Percentiles rank a stretch among this genome's conserved stretches.
phyloP scores from a whole-genome alignment of 2,113 vertebrate genomes.

The Scophthalmus maximus region DNA sequence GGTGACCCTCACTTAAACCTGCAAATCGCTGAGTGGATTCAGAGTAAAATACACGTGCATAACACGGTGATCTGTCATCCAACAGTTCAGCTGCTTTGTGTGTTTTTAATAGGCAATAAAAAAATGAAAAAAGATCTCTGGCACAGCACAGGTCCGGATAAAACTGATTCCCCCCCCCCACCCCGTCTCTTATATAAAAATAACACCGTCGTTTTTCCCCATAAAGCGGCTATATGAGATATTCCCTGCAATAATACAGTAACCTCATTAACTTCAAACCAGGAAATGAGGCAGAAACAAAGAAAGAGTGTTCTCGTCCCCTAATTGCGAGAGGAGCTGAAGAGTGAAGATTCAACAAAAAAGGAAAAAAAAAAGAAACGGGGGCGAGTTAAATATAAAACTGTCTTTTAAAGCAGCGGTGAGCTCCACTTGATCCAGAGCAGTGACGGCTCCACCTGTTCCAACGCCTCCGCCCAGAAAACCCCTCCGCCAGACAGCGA shows the following conservation, averaged over 20 bases:
- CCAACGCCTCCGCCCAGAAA: slow-evolving; percentile 40
- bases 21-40: background rate
- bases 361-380: too few relatives aligned
- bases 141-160: slow-evolving; percentile 5
- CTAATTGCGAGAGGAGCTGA: slow-evolving; percentile 48
- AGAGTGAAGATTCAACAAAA: slow-evolving; percentile 35
- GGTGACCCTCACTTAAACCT: background rate
- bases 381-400: slow-evolving; percentile 62
- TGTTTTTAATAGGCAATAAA: slow-evolving; percentile 16
- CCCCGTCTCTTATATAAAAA: too few relatives aligned
- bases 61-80: background rate
- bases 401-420: slow-evolving; percentile 37
- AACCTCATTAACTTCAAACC: slow-evolving; percentile 66
- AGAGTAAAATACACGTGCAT: background rate
- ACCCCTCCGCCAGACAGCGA: slow-evolving; percentile 5
- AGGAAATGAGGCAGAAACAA: slow-evolving; percentile 57
- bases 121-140: background rate
- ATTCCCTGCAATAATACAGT: slow-evolving; percentile 35
- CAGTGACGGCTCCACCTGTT: slow-evolving; percentile 45
- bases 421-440: slow-evolving; percentile 20
- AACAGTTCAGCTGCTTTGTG: background rate
- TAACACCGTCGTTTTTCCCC: slow-evolving; percentile 15
- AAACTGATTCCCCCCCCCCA: too few relatives aligned
- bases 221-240: slow-evolving; percentile 47
- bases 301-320: slow-evolving; percentile 2